A percentile compares a stretch with the other conserved stretches of the same genome.
phyloP scores from a whole-genome alignment of 1,140 invertebrate genomes.

The Acromyrmex charruanus region DNA sequence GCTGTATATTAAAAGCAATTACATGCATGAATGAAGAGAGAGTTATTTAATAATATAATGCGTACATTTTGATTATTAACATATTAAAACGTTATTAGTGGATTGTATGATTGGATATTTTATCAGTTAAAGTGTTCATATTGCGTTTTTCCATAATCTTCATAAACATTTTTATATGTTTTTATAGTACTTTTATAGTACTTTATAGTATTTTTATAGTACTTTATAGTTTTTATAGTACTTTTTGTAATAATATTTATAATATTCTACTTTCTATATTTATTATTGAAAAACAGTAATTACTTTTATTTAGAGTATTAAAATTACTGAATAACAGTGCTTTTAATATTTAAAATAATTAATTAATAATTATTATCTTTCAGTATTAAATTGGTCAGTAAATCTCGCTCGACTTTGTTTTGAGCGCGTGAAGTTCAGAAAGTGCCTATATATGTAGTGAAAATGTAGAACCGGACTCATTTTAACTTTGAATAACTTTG shows the following conservation, averaged over 20 bases:
- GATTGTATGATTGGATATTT: background rate
- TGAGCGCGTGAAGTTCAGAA: background rate
- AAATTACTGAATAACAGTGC: too few relatives aligned
- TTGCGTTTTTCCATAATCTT: background rate
- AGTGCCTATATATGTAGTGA: background rate
- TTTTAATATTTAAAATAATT: too few relatives aligned
- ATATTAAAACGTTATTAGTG: background rate
- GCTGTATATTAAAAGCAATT: background rate
- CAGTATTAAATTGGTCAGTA: too few relatives aligned
- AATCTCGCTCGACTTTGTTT: background rate
- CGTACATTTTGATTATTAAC: background rate
- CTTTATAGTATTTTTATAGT: background rate
- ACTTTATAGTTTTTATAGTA: background rate
- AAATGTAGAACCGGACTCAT: background rate
- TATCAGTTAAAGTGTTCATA: background rate
- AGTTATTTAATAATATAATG: background rate
- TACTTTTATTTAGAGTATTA: too few relatives aligned
- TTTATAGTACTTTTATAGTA: background rate
- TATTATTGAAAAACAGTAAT: too few relatives aligned
- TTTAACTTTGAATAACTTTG: background rate
- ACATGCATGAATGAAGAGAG: background rate
- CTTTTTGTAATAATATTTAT: background rate
- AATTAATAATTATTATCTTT: too few relatives aligned
- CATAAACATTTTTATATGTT: background rate
- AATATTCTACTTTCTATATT: background rate